Percentiles rank a stretch among this genome's conserved stretches.
phyloP scores from a whole-genome alignment of 2,888 invertebrate species.

The Habrosyne pyritoides region DNA sequence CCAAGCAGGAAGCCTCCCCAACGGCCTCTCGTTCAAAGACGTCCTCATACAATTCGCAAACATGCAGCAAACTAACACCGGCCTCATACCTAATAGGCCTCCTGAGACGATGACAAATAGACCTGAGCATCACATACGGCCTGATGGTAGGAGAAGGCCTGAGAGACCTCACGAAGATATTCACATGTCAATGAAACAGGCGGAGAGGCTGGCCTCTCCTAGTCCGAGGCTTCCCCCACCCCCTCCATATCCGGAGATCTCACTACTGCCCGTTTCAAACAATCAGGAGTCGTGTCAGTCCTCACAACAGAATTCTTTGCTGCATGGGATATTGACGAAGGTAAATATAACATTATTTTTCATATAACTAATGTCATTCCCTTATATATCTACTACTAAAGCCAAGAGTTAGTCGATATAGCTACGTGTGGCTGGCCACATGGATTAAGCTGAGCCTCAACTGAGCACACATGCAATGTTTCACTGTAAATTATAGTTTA shows the following conservation, averaged over 20 bases:
- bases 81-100: slow-evolving; percentile 61
- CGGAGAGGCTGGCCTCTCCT: slow-evolving; percentile 62
- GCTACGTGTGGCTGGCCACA: background rate
- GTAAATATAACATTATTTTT: slow-evolving; percentile 43
- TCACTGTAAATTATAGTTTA: background rate
- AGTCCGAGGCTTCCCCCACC: slow-evolving; percentile 82
- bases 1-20: slow-evolving; percentile 75
- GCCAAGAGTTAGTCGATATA: background rate
- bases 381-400: background rate
- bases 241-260: slow-evolving; percentile 91
- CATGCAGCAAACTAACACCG: slow-evolving; percentile 72
- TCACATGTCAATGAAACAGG: slow-evolving; percentile 56
- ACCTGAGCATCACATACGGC: slow-evolving; percentile 63
- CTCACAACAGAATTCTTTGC: slow-evolving; percentile 85
- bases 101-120: slow-evolving; percentile 57
- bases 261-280: slow-evolving; percentile 87
- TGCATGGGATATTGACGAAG: slow-evolving; percentile 91
- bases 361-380: slow-evolving; percentile 29
- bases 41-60: slow-evolving; percentile 90
- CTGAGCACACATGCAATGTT: background rate
- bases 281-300: slow-evolving; percentile 55
- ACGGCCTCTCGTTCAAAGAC: slow-evolving; percentile 86
- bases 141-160: slow-evolving; percentile 50
- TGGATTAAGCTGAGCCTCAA: background rate
- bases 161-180: slow-evolving; percentile 55